Evolutionary conservation across 2,888 invertebrate genomes (phyloP), one percentile per base, ranked within the genome.

Genomic region (Athrips mouffetella): DNA sequence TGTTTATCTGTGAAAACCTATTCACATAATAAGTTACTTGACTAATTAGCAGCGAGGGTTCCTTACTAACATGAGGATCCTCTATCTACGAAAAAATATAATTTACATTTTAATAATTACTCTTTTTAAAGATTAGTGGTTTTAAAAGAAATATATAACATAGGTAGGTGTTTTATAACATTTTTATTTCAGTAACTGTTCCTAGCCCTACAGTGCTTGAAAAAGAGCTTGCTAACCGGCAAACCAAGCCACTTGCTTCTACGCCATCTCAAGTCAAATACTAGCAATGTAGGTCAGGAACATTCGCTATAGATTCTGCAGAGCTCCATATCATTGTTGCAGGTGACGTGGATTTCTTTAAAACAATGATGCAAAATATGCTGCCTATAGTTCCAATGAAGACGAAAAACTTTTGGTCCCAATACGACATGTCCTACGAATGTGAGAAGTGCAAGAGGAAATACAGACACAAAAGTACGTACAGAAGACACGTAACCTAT

Each of bases 391-490:
- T 85, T 60, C 85, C 85, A 57, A 85, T 87, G 80, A 89, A 89
- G 78, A 84, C 85, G 54, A 88, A 88, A 76, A 86, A 85, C 64
- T 88, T 77, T 65, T 87, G 88, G 86, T 80, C 86, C 4, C 83
- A 81, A 45, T 87, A 81, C 59, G 85, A 87, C 55, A 78, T 80
- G 70, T 76, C 77, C 47, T 89, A 78, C 53, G 88, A 90, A 60
- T 92, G 94, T 71, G 90, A 90, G 54, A 91, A 90, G 59, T 94
- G 94, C 73, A 91, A 92, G 67, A 91, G 93, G 72, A 91, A 91
- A 62, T 94, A 94, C 77, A 91, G 92, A 58, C 93, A 92, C 81
- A 92, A 92, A 78, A 92, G 92, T 61, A 92, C 93, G 18, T 90
- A 94, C 63, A 89, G 92, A 67, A 90, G 94, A 63, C 94, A 94